Evolutionary conservation across 2,113 vertebrate species (phyloP).

Genomic region (Tragelaphus buxtoni): DNA sequence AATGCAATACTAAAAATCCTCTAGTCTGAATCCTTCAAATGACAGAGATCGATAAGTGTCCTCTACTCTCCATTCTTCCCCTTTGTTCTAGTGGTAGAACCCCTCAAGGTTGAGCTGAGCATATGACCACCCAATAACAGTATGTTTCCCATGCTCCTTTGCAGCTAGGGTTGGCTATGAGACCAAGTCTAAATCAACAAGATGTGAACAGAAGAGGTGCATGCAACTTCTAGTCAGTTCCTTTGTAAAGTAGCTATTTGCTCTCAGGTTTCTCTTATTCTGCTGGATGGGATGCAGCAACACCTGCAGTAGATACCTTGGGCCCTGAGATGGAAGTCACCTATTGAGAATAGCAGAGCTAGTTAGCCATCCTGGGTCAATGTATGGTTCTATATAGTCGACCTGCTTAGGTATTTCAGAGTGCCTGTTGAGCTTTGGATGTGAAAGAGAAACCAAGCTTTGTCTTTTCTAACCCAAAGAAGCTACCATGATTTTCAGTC

Average conservation of each 20-base stretch:
- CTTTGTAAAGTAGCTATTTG: not conserved
- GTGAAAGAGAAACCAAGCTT: not conserved
- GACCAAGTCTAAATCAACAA: not conserved
- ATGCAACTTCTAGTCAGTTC: not conserved
- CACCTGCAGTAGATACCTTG: not conserved
- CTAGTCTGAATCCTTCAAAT: not conserved
- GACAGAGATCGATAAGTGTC: not conserved
- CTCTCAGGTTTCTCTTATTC: not conserved
- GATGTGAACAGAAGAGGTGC: not conserved
- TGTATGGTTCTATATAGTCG: not conserved
- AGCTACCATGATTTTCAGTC: not conserved
- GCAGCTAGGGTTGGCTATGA: not conserved
- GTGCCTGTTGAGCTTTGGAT: not conserved
- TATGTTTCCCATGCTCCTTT: not conserved
- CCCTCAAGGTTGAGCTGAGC: not conserved
- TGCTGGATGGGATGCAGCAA: not conserved
- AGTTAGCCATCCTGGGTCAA: too few species aligned
- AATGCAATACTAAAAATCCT: not conserved
- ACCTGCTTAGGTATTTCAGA: not conserved
- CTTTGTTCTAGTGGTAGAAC: not conserved
- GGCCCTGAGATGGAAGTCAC: not conserved
- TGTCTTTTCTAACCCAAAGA: not conserved
- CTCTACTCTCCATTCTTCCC: not conserved
- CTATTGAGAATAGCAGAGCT: not conserved
- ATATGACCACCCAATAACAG: not conserved